A percentile compares a stretch with the other conserved stretches of the same genome.
phyloP scores from a whole-genome alignment of 2,888 invertebrate genomes.

The Gastrophysa polygoni region DNA sequence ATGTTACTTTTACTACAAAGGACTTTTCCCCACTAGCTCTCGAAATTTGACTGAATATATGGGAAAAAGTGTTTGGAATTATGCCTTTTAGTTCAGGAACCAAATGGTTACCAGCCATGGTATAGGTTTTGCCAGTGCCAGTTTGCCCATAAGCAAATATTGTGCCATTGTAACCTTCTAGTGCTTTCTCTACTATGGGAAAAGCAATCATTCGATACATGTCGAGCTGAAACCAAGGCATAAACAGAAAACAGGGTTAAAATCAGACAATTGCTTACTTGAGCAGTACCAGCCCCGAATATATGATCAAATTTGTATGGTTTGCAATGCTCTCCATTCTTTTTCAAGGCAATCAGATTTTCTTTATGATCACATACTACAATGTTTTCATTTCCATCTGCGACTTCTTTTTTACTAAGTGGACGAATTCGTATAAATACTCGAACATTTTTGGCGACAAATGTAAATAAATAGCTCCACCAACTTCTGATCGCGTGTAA shows the following conservation, averaged over 20 bases:
- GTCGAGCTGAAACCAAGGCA: constrained; percentile 70
- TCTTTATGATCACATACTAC: constrained; percentile 79
- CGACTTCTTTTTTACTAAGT: constrained; percentile 83
- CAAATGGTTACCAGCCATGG: constrained; percentile 92
- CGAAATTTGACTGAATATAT: constrained; percentile 97
- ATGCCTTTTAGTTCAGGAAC: constrained; percentile 92
- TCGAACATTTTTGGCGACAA: constrained; percentile 96
- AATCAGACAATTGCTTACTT: too few species aligned
- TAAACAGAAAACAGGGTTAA: too few species aligned
- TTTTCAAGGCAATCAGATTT: constrained; percentile 77
- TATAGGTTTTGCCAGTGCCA: constrained; percentile 98
- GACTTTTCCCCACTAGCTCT: constrained; percentile 76
- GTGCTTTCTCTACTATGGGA: constrained; percentile 95
- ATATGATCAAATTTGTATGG: constrained; percentile 95
- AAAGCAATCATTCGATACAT: constrained; percentile 95
- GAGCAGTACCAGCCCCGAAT: constrained; percentile 84
- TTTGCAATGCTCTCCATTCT: constrained; percentile 73
- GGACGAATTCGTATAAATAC: constrained; percentile 96
- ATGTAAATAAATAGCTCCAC: too few species aligned
- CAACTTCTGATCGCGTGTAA: too few species aligned
- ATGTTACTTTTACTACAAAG: constrained; percentile 96
- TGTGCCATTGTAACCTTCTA: constrained; percentile 96
- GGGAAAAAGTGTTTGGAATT: constrained; percentile 98
- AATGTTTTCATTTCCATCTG: constrained; percentile 73
- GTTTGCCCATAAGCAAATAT: constrained; percentile 91